Base-by-base conservation (phyloP, 2,113 vertebrate species). In the Aphelocoma coerulescens region DNA sequence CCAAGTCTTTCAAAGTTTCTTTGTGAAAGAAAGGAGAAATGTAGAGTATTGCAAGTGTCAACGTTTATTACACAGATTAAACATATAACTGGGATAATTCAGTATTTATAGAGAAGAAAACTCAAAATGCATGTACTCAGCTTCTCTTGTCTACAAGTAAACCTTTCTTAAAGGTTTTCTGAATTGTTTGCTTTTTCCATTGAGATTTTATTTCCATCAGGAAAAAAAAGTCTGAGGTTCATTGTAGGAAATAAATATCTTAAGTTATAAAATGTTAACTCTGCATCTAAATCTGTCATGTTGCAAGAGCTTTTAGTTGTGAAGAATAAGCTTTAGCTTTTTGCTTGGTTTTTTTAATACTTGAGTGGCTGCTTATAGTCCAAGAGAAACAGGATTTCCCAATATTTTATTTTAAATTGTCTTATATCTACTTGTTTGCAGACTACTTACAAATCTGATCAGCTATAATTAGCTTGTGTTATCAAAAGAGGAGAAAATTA, bases 391-490 rank as follows among this genome's bases (percentile, higher is more conserved):
- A 55, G 65, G 48, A 87, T 55, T 78, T 87, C 55, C 65, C 57
- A 78, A 62, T 33, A 54, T 86, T 77, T 77, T 68, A 22, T 86
- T 87, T 78, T 20, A 69, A 69, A 58, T 77, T 75, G 46, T 71
- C 51, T 62, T 75, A 10, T 35, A 76, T 73, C 27, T 76, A 10
- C 22, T 85, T 86, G 20, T 77, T 16, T 82, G 77, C 30, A 71
- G 37, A 49, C 26, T 24, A 57, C 39, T 57, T 75, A 52, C 16
- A 68, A 49, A 83, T 88, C 72, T 74, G 55, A 62, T 82, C 71
- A 77, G 63, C 87, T 96, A 83, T 92, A 95, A 89, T 80, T 76
- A 82, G 58, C 77, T 86, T 77, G 11, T 35, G 6, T 93, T 95
- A 91, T 89, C 77, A 55, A 74, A 93, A 65, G 7, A 85, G 24